Percentiles rank a stretch among this genome's conserved stretches.
phyloP scores from a whole-genome alignment of 2,113 vertebrate species.

The Delphinapterus leucas region DNA sequence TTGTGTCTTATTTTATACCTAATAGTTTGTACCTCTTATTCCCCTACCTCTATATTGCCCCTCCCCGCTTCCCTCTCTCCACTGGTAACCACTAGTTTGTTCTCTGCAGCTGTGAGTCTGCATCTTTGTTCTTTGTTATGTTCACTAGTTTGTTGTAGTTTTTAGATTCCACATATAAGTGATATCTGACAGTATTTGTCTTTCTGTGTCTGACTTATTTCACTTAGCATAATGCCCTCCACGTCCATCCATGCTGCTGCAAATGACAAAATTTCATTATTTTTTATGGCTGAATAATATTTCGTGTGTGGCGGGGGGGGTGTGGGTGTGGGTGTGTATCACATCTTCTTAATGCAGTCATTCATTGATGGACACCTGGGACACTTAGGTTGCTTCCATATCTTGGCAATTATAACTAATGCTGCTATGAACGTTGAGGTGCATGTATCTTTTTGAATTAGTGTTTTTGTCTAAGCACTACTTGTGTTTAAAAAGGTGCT shows the following conservation, averaged over 20 bases:
- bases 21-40: neutral
- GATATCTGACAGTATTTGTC: neutral
- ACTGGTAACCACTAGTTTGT: neutral
- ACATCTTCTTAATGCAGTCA: neutral
- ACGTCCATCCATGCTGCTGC: neutral
- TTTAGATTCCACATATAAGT: neutral
- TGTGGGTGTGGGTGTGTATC: neutral
- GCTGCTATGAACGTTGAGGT: neutral
- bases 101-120: neutral
- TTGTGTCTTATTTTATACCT: no score
- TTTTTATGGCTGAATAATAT: neutral
- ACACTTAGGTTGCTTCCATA: neutral
- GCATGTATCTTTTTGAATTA: neutral
- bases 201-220: neutral
- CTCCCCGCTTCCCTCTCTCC: neutral
- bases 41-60: neutral
- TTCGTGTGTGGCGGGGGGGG: no score
- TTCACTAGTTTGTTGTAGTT: neutral
- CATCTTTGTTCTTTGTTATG: neutral
- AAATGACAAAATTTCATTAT: neutral
- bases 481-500: neutral
- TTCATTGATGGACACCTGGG: neutral
- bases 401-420: neutral
- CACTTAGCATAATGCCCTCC: neutral
- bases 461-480: neutral